Base-by-base conservation (phyloP, 2,888 invertebrate genomes). In the Ferdinandea cuprea region DNA sequence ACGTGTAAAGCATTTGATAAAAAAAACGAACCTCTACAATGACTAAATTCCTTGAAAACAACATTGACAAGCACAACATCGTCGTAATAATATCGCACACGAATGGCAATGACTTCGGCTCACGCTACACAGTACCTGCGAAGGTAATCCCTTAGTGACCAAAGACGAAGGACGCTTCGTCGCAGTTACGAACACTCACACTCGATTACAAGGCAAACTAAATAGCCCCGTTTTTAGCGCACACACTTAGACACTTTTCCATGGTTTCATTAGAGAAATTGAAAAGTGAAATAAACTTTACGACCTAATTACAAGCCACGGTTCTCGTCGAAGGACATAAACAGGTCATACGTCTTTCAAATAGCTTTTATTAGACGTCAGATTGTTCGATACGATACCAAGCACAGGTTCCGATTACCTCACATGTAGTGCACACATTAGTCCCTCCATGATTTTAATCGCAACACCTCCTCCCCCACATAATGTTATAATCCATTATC, bases 221-320 rank as follows among this genome's bases (percentile, higher is more conserved):
- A 21, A 50, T 15, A 15, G 11, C 28, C 5, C 9, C 11, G 0
- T n/a, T 58, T 28, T 40, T 28, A 11, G 30, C 37, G 50, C 30
- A 50, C 48, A n/a, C n/a, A n/a, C n/a, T n/a, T n/a, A n/a, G n/a
- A n/a, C n/a, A 48, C 37, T 13, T 48, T 32, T 8, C 15, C 32
- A 35, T 28, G 3, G 13, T 17, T 13, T 25, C 4, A 9, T 7
- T 19, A 5, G 8, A n/a, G 0, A 3, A 25, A 19, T 56, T 21
- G 13, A 65, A 58, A 65, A 28, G 9, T n/a, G 11, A 32, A 66
- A 52, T 7, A 15, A 58, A 54, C 3, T 21, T 61, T 25, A 46
- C 25, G 69, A 77, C 52, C 59, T 37, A 76, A 76, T 69, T 68
- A 42, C 46, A 40, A 30, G 30, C 17, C 32, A 37, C 25, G 7